phyloP scores from a whole-genome alignment of 2,113 vertebrate species.

The Cryptomyrus ogoouensis region DNA sequence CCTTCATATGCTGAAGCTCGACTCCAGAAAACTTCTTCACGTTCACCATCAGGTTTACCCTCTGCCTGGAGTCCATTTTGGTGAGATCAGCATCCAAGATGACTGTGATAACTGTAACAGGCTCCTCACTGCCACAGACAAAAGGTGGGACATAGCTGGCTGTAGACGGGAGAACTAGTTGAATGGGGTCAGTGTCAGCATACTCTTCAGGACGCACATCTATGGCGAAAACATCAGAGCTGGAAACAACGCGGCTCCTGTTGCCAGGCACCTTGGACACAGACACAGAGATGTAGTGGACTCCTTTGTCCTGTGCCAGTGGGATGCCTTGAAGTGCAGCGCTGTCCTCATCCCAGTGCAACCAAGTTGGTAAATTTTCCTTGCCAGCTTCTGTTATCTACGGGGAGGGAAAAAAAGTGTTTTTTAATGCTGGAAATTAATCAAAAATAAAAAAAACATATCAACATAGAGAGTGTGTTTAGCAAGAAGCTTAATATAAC shows the following conservation, averaged over 20 bases:
- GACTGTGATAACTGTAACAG: constrained; percentile 84
- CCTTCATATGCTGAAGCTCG: constrained; percentile 80
- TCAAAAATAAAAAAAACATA: not conserved
- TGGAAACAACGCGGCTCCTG: constrained; percentile 61
- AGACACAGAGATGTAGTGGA: constrained; percentile 80
- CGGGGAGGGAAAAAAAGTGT: constrained; percentile 24
- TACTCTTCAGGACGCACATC: constrained; percentile 89
- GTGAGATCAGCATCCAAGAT: constrained; percentile 93
- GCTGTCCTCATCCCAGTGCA: constrained; percentile 75
- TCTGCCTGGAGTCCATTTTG: constrained; percentile 86
- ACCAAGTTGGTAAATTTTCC: constrained; percentile 78
- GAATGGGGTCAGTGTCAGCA: constrained; percentile 69
- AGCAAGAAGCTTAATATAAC: not conserved
- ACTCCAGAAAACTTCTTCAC: constrained; percentile 85
- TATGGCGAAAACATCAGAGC: constrained; percentile 78
- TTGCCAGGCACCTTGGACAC: constrained; percentile 62
- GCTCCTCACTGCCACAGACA: constrained; percentile 74
- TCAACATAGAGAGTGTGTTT: not conserved
- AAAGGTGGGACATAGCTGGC: constrained; percentile 56
- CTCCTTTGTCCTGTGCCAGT: constrained; percentile 84
- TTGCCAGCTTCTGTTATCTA: constrained; percentile 81
- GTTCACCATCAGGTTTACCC: constrained; percentile 69
- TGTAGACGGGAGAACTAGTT: constrained; percentile 59
- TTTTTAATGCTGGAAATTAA: not conserved
- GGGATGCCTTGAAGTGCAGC: constrained; percentile 79